phyloP scores from a whole-genome alignment of 2,797 vertebrate species.

The Crenichthys baileyi region DNA sequence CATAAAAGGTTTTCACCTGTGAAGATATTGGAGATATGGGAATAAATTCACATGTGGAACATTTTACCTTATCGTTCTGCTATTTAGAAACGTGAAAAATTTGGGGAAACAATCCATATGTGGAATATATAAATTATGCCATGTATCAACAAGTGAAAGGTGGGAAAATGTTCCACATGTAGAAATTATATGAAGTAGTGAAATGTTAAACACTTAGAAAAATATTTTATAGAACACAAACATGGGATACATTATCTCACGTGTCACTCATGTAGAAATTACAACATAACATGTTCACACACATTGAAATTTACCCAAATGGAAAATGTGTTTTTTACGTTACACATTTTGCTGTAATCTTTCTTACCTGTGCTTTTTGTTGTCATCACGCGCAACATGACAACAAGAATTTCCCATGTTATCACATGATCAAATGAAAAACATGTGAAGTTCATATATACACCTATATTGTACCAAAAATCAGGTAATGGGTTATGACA shows the following conservation, averaged over 20 bases:
- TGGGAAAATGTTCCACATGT: background rate
- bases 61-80: background rate
- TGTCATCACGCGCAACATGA: too few species aligned
- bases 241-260: background rate
- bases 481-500: too few species aligned
- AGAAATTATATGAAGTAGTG: background rate
- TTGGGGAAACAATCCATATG: too few species aligned
- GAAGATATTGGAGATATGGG: background rate
- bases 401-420: too few species aligned
- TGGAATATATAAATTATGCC: background rate
- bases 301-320: background rate
- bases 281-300: background rate
- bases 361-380: too few species aligned
- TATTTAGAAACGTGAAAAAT: too few species aligned
- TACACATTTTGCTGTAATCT: background rate
- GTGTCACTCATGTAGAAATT: background rate
- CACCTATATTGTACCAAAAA: too few species aligned
- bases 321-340: background rate
- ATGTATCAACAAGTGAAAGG: background rate
- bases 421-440: too few species aligned
- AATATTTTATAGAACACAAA: background rate
- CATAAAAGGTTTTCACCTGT: background rate
- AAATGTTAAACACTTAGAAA: background rate
- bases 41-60: background rate
- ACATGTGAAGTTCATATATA: too few species aligned